These are phyloP conservation scores for Hyles vespertilio DNA, from an alignment of 1,140 invertebrate genomes.

Conservation along the genomic window DNA sequence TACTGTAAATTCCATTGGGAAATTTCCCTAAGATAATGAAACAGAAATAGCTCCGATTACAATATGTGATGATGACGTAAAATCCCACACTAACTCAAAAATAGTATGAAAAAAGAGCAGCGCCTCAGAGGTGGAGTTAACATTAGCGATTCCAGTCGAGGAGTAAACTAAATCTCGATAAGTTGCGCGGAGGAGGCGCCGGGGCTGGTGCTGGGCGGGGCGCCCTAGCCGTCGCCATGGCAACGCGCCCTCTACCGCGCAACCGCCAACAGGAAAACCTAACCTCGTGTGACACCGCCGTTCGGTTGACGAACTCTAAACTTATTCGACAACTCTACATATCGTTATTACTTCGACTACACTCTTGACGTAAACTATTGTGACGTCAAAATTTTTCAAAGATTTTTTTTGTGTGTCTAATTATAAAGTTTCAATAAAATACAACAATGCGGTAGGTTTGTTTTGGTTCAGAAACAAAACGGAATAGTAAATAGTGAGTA, in stretches of 20 bases:
- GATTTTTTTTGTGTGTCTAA: not conserved
- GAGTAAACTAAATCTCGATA: slow-evolving; percentile 43
- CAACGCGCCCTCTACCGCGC: slow-evolving; percentile 42
- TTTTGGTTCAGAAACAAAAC: slow-evolving; percentile 12
- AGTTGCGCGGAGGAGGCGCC: slow-evolving; percentile 29
- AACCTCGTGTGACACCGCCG: slow-evolving; percentile 15
- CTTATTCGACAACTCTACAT: slow-evolving; percentile 1
- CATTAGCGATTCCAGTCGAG: slow-evolving; percentile 36
- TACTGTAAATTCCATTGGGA: too few species aligned
- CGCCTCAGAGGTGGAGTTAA: slow-evolving; percentile 23
- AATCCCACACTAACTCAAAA: not conserved
- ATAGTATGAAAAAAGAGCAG: slow-evolving; percentile 7
- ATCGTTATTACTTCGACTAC: not conserved
- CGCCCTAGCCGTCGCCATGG: slow-evolving; percentile 54
- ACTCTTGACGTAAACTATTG: not conserved
- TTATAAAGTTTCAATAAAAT: too few species aligned
- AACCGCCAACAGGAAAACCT: slow-evolving; percentile 37
- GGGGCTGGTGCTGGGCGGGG: slow-evolving; percentile 47
- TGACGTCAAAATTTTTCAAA: not conserved
- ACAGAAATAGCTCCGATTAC: too few species aligned
- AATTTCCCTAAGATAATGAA: too few species aligned
- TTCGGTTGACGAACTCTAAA: slow-evolving; percentile 5
- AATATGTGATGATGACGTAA: too few species aligned
- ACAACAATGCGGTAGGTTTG: not conserved
- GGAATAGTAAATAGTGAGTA: slow-evolving; percentile 16